Evolutionary conservation across 2,888 invertebrate genomes (phyloP).

Genomic region (Torymus aiolomorphi): DNA sequence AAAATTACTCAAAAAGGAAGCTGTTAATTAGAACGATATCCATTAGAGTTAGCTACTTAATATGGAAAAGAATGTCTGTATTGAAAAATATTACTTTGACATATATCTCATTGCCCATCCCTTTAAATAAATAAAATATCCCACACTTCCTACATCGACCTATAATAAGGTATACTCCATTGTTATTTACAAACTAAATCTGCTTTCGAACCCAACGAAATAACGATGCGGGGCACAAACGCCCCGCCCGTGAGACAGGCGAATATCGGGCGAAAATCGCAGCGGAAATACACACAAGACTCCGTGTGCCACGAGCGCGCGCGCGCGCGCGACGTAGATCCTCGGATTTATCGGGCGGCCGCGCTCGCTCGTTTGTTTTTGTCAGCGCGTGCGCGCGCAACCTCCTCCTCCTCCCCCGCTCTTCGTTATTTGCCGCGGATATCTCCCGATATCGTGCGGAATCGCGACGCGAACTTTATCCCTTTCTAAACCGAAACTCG

Average conservation of each 20-base stretch:
- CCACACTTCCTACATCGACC: too few species aligned
- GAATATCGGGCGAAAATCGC: too few species aligned
- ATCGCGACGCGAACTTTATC: not conserved
- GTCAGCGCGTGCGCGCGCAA: slow-evolving; percentile 6
- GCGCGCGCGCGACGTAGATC: slow-evolving; percentile 32
- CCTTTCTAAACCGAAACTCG: not conserved
- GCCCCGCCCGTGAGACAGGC: not conserved
- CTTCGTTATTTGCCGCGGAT: too few species aligned
- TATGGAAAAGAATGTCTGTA: too few species aligned
- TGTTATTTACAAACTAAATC: too few species aligned
- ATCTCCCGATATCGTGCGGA: not conserved
- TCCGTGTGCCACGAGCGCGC: not conserved
- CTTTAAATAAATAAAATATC: too few species aligned
- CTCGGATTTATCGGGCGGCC: slow-evolving; percentile 49
- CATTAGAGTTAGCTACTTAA: too few species aligned
- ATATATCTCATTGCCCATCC: too few species aligned
- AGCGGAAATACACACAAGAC: not conserved
- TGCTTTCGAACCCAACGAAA: not conserved
- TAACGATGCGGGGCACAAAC: slow-evolving; percentile 15
- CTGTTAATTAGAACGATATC: too few species aligned
- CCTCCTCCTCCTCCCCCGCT: not conserved
- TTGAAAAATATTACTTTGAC: too few species aligned
- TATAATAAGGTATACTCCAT: too few species aligned
- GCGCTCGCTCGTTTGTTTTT: slow-evolving; percentile 50
- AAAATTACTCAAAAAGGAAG: too few species aligned